These are phyloP conservation scores for Drosophila conformis DNA, from an alignment of 2,888 invertebrate species.

Conservation along the genomic window DNA sequence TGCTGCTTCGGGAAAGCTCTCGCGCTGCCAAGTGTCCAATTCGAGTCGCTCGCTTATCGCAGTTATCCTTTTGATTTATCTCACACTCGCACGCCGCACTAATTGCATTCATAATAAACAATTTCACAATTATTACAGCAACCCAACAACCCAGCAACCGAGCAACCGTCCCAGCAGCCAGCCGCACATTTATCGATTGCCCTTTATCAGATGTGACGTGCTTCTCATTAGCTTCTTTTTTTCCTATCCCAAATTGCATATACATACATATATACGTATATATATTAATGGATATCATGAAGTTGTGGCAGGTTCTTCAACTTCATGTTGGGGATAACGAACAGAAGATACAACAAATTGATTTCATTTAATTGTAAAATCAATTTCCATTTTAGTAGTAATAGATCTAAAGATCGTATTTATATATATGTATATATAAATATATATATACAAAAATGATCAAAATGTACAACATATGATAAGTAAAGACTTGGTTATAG, in stretches of 20 bases:
- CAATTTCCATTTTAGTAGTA: not conserved
- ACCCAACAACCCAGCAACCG: not conserved
- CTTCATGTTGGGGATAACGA: not conserved
- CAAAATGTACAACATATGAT: not conserved
- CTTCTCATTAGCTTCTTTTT: constrained; percentile 55
- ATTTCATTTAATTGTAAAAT: not conserved
- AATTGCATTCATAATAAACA: constrained; percentile 69
- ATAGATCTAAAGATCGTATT: not conserved
- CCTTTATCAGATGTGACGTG: constrained; percentile 64
- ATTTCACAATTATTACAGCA: constrained; percentile 59
- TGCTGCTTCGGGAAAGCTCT: constrained; percentile 27
- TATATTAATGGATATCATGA: not conserved
- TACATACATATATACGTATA: not conserved
- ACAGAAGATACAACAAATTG: not conserved
- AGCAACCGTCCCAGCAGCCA: constrained; percentile 19
- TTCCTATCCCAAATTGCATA: not conserved
- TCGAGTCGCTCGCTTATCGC: constrained; percentile 65
- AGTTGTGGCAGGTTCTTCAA: not conserved
- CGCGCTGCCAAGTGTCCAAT: constrained; percentile 37
- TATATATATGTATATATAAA: no score
- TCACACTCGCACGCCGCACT: constrained; percentile 65
- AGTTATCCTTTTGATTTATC: constrained; percentile 79
- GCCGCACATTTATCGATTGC: constrained; percentile 50
- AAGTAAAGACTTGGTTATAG: not conserved
- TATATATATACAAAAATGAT: not conserved